Base-by-base conservation (phyloP, 2,113 vertebrate genomes). In the Nerophis lumbriciformis region DNA sequence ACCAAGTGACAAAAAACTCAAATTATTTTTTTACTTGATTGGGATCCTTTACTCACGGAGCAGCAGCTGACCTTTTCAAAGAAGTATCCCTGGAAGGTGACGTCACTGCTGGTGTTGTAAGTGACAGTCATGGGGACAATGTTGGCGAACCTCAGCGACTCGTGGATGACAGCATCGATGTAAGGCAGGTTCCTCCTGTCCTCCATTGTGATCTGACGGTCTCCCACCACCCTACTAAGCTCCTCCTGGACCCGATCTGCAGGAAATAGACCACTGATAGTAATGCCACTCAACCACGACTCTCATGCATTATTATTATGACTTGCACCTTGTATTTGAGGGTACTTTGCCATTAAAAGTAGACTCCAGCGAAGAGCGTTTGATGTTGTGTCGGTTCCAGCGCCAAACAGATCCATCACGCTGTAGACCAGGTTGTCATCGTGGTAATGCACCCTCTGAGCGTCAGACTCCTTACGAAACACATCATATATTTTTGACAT, bases 101-200 rank as follows among this genome's bases (percentile, higher is more conserved):
- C 63, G 59, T 90, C 86, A 59, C 0, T 42, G 47, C 59, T 78
- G 42, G 69, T 78, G 67, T 35, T 72, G 56, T 78, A 80, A 62
- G 73, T 63, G 49, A 80, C 0, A 1, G 54, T 50, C 52, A 87
- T 67, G 4, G 89, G 88, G 2, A 44, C 38, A 1, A 90, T 72
- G 57, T 88, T 87, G 2, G 79, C 68, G 1, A 90, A 3, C 68
- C 90, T 86, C 66, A 85, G 86, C 6, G 66, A 61, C 65, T 91
- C 89, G 28, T 91, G 90, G 53, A 90, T 82, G 35, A 90, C 90
- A 0, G 90, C 90, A 0, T 90, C 78, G 19, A 82, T 87, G 61
- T 82, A 89, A 1, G 87, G 85, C 49, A 90, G 48, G 42, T 82
- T 81, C 58, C 75, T 88, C 42, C 85, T 75, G 79, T 90, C 88